Base-by-base conservation (phyloP, 2,113 vertebrate genomes). In the Chamaea fasciata region DNA sequence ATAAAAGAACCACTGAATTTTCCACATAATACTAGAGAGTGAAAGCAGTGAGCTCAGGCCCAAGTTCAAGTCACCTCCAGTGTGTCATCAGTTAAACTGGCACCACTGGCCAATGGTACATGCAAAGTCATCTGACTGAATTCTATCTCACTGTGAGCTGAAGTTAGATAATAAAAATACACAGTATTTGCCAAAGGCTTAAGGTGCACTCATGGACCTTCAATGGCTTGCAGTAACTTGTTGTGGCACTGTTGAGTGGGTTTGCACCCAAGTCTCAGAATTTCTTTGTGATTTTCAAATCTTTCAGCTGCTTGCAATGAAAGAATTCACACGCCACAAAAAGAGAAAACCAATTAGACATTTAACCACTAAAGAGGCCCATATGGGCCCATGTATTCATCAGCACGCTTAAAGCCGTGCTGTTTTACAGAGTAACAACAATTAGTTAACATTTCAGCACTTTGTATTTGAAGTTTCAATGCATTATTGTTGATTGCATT, bases 201-300 rank as follows among this genome's bases (percentile, higher is more conserved):
- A 63, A 74, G 63, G 46, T 39, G 10, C 22, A 41, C 31, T 82
- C 10, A 6, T 18, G 21, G 47, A 41, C 35, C 33, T 92, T 78
- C 56, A 68, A 5, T 64, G 52, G 20, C 30, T 91, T 83, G 15
- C 35, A 55, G n/a, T 56, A 70, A 77, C 37, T 74, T 63, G 4
- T 62, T 60, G 44, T 10, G 56, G 15, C 33, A 60, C 44, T 39
- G 8, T 35, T 82, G 31, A 75, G 31, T 26, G 33, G 10, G 35
- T 56, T 47, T 87, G 41, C 49, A 64, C 42, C 26, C 1, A 1
- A 83, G 31, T 20, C 37, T 83, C 0, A 0, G 65, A n/a, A 68
- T 79, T 81, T n/a, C 47, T 60, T 85, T 55, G 21, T 82, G 49
- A 71, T 80, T 90, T 90, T 69, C 27, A 70, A 63, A 80, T n/a